phyloP scores from a whole-genome alignment of 1,140 invertebrate species.

The Orchestia grillus region DNA sequence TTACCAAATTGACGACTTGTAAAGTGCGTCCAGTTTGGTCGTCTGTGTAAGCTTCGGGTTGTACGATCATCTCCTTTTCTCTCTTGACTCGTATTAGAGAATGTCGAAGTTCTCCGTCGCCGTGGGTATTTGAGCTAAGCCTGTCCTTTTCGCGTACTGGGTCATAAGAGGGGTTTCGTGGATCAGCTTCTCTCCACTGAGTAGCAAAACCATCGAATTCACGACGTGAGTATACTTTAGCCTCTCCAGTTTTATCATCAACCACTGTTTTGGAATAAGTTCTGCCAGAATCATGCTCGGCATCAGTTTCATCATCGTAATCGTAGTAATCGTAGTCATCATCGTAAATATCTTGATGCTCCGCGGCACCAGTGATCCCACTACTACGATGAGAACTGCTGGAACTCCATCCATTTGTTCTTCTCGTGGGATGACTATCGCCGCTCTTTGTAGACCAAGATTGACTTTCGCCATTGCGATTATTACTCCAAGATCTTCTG shows the following conservation, averaged over 20 bases:
- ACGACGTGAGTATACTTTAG: slow-evolving; percentile 35
- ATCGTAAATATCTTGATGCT: not conserved
- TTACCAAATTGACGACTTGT: slow-evolving; percentile 84
- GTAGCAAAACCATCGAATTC: slow-evolving; percentile 30
- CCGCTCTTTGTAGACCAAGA: not conserved
- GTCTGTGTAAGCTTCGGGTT: slow-evolving; percentile 78
- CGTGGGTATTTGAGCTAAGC: not conserved
- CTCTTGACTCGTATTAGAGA: slow-evolving; percentile 74
- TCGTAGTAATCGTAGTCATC: slow-evolving; percentile 49
- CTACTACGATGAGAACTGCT: slow-evolving; percentile 15
- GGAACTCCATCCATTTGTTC: not conserved
- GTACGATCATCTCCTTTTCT: slow-evolving; percentile 81
- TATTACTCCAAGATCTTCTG: not conserved
- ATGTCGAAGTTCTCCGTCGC: slow-evolving; percentile 46
- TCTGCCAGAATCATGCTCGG: slow-evolving; percentile 1
- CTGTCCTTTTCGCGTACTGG: not conserved
- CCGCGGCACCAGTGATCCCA: not conserved
- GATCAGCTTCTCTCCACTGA: slow-evolving; percentile 36
- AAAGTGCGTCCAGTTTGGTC: slow-evolving; percentile 80
- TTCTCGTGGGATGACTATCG: not conserved
- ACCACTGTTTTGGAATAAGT: slow-evolving; percentile 48
- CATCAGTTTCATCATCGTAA: slow-evolving; percentile 38
- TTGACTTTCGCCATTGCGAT: not conserved
- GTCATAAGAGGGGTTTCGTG: not conserved
- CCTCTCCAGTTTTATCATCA: slow-evolving; percentile 60